Evolutionary conservation across 2,113 vertebrate species (phyloP).

Genomic region (Festucalex cinctus): DNA sequence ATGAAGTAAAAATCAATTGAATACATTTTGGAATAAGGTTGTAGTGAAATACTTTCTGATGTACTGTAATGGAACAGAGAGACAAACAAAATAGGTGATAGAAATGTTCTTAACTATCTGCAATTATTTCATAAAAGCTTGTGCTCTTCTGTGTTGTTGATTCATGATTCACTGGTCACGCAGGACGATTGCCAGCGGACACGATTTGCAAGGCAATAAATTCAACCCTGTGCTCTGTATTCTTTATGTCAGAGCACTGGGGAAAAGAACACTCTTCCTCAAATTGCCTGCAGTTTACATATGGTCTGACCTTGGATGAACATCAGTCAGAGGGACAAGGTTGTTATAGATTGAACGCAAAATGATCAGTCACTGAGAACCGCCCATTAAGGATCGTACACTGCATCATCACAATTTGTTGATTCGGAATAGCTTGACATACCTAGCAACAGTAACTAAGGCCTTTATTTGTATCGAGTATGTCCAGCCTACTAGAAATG

Average conservation of each 20-base stretch:
- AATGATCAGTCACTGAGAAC: not conserved
- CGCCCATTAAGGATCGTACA: not conserved
- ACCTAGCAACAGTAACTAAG: not conserved
- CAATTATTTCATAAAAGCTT: not conserved
- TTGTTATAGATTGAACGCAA: not conserved
- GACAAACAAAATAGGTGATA: not conserved
- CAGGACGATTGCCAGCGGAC: conserved; percentile 3
- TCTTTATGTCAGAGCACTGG: not conserved
- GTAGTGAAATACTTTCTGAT: too few species aligned
- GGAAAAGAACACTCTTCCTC: not conserved
- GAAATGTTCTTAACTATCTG: not conserved
- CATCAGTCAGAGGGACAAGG: not conserved
- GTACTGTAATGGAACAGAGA: not conserved
- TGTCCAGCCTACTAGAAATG: not conserved
- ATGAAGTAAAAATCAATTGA: too few species aligned
- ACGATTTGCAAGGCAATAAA: conserved; percentile 2
- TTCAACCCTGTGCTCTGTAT: conserved; percentile 2
- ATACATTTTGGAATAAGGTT: too few species aligned
- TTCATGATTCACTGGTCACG: not conserved
- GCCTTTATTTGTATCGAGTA: not conserved
- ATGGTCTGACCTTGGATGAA: conserved; percentile 2
- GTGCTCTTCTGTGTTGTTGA: not conserved
- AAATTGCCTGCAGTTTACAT: not conserved
- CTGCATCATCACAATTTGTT: not conserved
- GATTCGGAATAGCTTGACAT: not conserved